Percentiles rank a stretch among this genome's conserved stretches.
Evolutionary conservation across 2,888 invertebrate genomes (phyloP).

Genomic region (Leptopilina myrica): DNA sequence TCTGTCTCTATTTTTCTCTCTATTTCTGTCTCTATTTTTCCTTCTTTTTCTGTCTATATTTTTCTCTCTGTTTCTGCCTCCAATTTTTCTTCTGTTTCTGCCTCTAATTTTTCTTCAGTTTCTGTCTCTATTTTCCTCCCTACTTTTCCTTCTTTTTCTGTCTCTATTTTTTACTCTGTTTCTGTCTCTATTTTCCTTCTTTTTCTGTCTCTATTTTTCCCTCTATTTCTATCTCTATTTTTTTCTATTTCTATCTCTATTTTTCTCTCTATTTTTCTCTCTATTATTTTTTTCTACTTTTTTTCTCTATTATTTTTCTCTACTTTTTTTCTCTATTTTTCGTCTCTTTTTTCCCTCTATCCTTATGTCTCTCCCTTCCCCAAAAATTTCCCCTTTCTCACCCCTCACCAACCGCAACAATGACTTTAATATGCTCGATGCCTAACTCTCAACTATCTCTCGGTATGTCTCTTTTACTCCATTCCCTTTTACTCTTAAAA

Average conservation of each 20-base stretch:
- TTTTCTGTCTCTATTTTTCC: too few relatives aligned
- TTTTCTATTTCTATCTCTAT: neutral
- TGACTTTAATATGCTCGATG: neutral
- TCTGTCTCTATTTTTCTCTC: too few relatives aligned
- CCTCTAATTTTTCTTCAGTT: too few relatives aligned
- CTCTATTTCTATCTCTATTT: too few relatives aligned
- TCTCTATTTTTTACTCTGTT: too few relatives aligned
- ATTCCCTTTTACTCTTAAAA: neutral
- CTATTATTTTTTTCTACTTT: too few relatives aligned
- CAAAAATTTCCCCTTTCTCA: conserved; percentile 46
- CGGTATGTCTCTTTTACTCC: neutral
- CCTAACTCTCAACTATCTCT: neutral
- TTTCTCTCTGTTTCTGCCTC: conserved; percentile 26
- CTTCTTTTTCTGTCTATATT: neutral
- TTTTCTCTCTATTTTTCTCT: neutral
- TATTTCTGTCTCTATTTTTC: conserved; percentile 28
- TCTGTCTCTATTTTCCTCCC: too few relatives aligned
- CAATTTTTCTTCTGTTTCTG: neutral
- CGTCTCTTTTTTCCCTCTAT: neutral
- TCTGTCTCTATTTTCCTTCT: too few relatives aligned
- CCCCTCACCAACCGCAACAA: neutral
- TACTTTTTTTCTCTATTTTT: too few relatives aligned
- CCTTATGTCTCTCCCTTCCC: neutral
- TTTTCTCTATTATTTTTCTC: too few relatives aligned
- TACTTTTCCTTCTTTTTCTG: too few relatives aligned